Evolutionary conservation across 2,113 vertebrate genomes (phyloP).

Genomic region (Anolis carolinensis): DNA sequence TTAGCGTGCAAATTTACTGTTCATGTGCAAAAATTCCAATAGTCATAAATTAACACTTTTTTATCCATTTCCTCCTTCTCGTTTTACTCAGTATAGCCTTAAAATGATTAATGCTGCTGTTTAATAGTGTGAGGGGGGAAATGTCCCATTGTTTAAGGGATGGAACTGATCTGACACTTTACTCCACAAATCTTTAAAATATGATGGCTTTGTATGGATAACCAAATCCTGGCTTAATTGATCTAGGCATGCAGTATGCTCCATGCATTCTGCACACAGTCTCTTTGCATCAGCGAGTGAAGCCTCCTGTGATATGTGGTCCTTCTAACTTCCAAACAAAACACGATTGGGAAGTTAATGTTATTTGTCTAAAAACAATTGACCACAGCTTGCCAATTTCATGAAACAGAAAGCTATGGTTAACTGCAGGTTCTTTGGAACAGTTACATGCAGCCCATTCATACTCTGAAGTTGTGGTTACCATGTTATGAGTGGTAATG

Average conservation of each 20-base stretch:
- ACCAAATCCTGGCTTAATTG: neutral
- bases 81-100: neutral
- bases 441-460: no score
- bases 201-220: neutral
- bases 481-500: no score
- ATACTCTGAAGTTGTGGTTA: no score
- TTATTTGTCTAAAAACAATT: neutral
- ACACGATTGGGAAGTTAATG: neutral
- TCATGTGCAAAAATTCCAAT: neutral
- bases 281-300: neutral
- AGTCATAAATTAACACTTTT: conserved; percentile 12
- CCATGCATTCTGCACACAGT: neutral
- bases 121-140: neutral
- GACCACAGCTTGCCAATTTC: neutral
- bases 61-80: neutral
- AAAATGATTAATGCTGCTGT: no score
- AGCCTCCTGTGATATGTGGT: neutral
- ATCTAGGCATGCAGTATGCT: neutral
- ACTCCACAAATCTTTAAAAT: neutral
- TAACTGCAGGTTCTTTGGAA: neutral
- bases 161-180: neutral
- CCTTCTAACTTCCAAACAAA: neutral
- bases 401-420: neutral
- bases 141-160: neutral
- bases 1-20: neutral